Evolutionary conservation across 2,113 vertebrate species (phyloP).

Genomic region (Phaethon lepturus): DNA sequence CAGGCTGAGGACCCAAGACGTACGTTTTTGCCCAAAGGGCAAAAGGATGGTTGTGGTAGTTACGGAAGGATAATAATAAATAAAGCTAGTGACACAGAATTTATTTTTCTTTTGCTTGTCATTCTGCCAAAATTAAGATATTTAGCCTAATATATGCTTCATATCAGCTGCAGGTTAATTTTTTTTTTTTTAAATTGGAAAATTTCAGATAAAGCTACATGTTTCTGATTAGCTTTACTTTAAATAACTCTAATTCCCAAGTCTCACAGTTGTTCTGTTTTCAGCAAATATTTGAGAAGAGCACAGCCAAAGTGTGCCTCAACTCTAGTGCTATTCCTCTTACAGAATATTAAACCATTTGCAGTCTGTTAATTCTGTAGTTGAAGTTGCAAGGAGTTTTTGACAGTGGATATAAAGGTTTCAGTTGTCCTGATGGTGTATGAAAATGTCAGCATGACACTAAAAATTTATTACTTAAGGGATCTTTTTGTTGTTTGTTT

Average conservation of each 20-base stretch:
- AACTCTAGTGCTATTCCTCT: not conserved
- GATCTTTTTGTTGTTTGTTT: not conserved
- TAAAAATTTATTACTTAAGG: not conserved
- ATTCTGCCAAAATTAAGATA: not conserved
- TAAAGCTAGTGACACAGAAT: not conserved
- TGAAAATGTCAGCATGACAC: not conserved
- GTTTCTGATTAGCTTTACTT: not conserved
- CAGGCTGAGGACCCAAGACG: not conserved
- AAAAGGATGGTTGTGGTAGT: not conserved
- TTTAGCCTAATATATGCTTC: not conserved
- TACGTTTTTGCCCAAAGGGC: not conserved
- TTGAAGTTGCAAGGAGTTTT: not conserved
- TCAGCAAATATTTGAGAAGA: slow-evolving; percentile 5
- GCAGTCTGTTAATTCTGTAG: not conserved
- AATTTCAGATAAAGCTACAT: not conserved
- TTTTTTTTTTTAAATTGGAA: not conserved
- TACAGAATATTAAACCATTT: not conserved
- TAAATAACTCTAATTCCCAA: not conserved
- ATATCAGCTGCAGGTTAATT: not conserved
- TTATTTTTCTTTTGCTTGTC: not conserved
- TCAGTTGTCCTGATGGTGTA: not conserved
- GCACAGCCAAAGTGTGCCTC: not conserved
- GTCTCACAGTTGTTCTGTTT: not conserved
- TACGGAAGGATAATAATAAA: not conserved
- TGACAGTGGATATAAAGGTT: not conserved